phyloP scores from a whole-genome alignment of 92 coral and sea anemone species.

The Isaurus tuberculatus region DNA sequence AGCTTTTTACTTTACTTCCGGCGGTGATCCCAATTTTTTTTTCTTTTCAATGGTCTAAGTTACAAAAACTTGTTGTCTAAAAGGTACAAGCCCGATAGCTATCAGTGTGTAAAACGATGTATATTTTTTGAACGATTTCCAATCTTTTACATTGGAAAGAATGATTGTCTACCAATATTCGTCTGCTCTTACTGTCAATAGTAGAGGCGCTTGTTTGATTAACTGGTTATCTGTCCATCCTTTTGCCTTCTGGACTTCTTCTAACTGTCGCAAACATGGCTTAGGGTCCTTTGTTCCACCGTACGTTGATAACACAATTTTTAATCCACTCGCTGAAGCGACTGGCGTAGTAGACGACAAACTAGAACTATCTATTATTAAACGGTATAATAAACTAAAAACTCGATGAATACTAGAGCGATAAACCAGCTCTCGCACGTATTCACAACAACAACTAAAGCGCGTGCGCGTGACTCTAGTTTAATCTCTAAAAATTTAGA shows the following conservation, averaged over 20 bases:
- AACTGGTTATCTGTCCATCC: slow-evolving; percentile 38
- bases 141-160: slow-evolving; percentile 22
- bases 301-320: slow-evolving; percentile 55
- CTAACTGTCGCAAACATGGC: slow-evolving; percentile 57
- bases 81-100: too few species aligned
- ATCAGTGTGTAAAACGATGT: too few species aligned
- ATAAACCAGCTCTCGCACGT: too few species aligned
- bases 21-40: too few species aligned
- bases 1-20: too few species aligned
- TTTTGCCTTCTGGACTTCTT: slow-evolving; percentile 60
- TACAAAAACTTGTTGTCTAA: too few species aligned
- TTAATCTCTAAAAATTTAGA: too few species aligned
- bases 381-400: too few species aligned
- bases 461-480: too few species aligned
- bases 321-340: slow-evolving; percentile 34
- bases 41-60: too few species aligned
- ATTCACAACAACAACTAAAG: too few species aligned
- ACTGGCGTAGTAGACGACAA: neutral
- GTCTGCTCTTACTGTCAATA: slow-evolving; percentile 43
- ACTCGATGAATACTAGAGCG: too few species aligned
- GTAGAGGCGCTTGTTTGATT: slow-evolving; percentile 52
- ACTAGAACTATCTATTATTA: neutral
- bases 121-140: slow-evolving; percentile 48
- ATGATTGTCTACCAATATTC: slow-evolving; percentile 55
- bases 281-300: slow-evolving; percentile 55